These are phyloP conservation scores for Lophius piscatorius DNA, from an alignment of 2,113 vertebrate species.

Conservation along the genomic window DNA sequence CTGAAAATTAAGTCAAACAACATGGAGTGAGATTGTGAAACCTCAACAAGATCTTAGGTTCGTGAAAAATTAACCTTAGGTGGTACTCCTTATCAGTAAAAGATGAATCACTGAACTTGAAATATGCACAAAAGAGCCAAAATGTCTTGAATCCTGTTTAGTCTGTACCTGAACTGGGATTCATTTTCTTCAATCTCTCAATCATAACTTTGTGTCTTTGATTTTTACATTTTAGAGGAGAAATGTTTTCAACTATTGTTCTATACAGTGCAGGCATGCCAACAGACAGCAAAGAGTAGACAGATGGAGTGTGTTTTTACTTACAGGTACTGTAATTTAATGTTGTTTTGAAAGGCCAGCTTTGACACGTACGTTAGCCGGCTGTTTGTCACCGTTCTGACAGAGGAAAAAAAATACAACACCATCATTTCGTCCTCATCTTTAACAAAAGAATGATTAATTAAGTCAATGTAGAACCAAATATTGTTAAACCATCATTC, in stretches of 20 bases:
- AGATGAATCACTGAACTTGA: too few relatives aligned
- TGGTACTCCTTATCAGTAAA: too few relatives aligned
- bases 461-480: too few relatives aligned
- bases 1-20: conserved; percentile 75
- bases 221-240: too few relatives aligned
- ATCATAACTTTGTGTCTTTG: too few relatives aligned
- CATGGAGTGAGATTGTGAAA: conserved; percentile 18
- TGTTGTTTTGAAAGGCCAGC: conserved; percentile 91
- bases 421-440: background rate
- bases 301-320: conserved; percentile 61
- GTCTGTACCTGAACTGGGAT: too few relatives aligned
- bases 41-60: background rate
- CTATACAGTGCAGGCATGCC: background rate
- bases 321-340: conserved; percentile 94
- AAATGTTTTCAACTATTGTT: background rate
- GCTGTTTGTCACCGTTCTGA: conserved; percentile 94
- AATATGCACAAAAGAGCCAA: too few relatives aligned
- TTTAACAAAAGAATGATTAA: background rate
- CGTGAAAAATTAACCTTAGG: too few relatives aligned
- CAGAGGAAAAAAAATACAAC: conserved; percentile 21
- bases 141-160: too few relatives aligned
- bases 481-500: too few relatives aligned
- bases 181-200: too few relatives aligned
- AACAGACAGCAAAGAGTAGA: background rate
- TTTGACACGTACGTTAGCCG: conserved; percentile 90